Evolutionary conservation across 2,797 vertebrate genomes (phyloP).

Genomic region (Bucorvus abyssinicus): DNA sequence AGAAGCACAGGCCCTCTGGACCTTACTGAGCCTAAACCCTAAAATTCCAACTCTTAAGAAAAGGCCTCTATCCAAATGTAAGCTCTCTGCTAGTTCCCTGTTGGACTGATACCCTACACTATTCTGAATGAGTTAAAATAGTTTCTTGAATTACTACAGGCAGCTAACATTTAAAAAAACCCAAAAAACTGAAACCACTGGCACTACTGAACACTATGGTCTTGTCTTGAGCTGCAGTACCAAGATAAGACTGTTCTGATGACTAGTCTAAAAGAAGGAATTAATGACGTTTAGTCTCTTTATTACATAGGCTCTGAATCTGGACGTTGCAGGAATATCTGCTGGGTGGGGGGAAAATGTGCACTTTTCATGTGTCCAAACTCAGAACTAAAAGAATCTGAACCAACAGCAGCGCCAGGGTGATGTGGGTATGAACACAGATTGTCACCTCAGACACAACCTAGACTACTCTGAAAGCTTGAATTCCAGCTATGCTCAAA

Average conservation of each 20-base stretch:
- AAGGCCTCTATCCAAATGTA: background rate
- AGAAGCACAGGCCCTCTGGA: background rate
- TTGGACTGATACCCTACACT: background rate
- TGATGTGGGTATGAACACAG: background rate
- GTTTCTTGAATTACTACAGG: background rate
- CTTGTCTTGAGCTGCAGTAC: background rate
- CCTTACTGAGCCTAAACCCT: background rate
- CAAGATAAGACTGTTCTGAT: background rate
- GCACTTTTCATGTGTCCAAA: background rate
- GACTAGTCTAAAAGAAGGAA: background rate
- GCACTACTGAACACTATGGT: background rate
- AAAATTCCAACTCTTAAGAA: background rate
- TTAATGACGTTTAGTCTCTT: background rate
- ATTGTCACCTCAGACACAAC: background rate
- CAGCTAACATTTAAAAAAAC: background rate
- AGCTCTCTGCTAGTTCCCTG: background rate
- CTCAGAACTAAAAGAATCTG: background rate
- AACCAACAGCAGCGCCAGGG: background rate
- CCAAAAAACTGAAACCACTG: background rate
- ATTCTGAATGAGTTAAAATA: background rate
- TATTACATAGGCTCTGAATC: background rate
- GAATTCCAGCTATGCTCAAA: background rate
- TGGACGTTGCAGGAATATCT: background rate
- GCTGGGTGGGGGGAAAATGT: rapidly evolving
- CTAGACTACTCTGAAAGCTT: background rate